phyloP scores from a whole-genome alignment of 2,113 vertebrate species.

The Cyanistes caeruleus region DNA sequence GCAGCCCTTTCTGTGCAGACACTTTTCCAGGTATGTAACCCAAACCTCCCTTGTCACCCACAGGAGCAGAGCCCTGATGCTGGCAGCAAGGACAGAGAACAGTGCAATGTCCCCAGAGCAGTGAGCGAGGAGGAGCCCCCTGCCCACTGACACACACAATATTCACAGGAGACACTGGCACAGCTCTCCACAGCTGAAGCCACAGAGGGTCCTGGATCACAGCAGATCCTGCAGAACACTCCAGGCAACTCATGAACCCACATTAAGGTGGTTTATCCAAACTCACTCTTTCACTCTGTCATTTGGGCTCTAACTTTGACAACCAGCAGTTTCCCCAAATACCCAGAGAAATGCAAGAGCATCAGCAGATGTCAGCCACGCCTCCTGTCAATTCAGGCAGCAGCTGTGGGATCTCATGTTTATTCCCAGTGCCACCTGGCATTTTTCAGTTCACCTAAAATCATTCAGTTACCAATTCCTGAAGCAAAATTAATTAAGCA shows the following conservation, averaged over 20 bases:
- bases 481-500: slow-evolving; percentile 66
- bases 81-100: not conserved
- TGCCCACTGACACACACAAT: rapidly evolving
- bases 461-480: slow-evolving; percentile 34
- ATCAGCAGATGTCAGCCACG: not conserved
- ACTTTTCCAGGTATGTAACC: rapidly evolving
- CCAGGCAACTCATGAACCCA: rapidly evolving
- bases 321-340: not conserved
- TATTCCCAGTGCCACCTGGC: slow-evolving; percentile 49
- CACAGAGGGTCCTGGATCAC: not conserved
- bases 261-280: not conserved
- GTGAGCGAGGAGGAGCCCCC: not conserved
- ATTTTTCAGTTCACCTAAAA: slow-evolving; percentile 55
- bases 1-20: rapidly evolving
- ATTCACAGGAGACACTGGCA: not conserved
- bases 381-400: not conserved
- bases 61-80: not conserved
- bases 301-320: not conserved
- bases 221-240: not conserved
- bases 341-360: not conserved
- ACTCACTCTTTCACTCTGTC: not conserved
- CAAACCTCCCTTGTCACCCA: too few species aligned
- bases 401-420: slow-evolving; percentile 50
- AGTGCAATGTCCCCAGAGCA: too few species aligned
- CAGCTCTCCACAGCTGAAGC: not conserved